Evolutionary conservation across 2,113 vertebrate genomes (phyloP), one percentile per base, ranked within the genome.

Genomic region (Dicerorhinus sumatrensis): DNA sequence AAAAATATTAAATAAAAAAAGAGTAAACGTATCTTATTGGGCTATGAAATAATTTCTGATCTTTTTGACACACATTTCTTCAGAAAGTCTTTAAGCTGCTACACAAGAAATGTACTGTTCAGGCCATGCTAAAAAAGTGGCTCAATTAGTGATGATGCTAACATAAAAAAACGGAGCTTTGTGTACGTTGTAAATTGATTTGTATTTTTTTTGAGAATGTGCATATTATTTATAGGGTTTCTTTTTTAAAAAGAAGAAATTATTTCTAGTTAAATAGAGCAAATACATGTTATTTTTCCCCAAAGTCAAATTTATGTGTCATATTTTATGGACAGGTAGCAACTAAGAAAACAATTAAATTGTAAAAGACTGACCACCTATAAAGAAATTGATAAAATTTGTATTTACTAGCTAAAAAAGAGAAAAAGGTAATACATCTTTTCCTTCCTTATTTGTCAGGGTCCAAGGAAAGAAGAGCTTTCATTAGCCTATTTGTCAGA

Each of bases 51-150:
- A 56, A 80, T 97, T 97, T 98, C 90, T 84, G 67, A 79, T 98
- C n/a, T 94, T 92, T 85, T 75, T 93, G 88, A 98, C 63, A 95
- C 93, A 96, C 6, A 33, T 96, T 97, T 96, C 79, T 97, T 98
- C 94, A 97, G 90, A 97, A 97, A 98, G 11, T 69, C 21, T 97
- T 54, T 62, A 96, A 62, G 73, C 60, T 80, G 23, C 89, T 87
- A 80, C 46, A 89, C 46, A 31, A 89, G 29, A n/a, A 20, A 91
- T 77, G 17, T 16, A 80, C 70, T 95, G 56, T 94, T 93, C 76
- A 76, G 33, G 0, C 60, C 83, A 89, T 85, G 21, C 39, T 96
- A 93, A 95, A 65, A 97, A 89, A 98, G 67, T 27, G n/a, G 54
- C 9, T 80, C 36, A 72, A 91, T 85, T 92, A 65, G 51, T n/a